These are phyloP conservation scores for Luscinia luscinia DNA, from an alignment of 2,797 vertebrate species.

Conservation along the genomic window DNA sequence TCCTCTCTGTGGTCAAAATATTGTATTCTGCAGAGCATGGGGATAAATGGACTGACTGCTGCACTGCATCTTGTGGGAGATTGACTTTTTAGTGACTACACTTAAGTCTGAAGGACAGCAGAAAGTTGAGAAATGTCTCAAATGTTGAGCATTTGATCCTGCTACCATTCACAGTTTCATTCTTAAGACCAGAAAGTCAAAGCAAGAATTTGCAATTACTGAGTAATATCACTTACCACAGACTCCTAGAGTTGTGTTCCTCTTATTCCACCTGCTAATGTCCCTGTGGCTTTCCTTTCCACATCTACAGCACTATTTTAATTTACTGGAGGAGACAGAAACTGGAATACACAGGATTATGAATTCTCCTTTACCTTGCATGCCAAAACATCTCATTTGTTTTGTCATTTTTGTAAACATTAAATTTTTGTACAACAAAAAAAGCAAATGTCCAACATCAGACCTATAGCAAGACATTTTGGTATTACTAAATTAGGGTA, in stretches of 20 bases:
- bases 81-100: not conserved
- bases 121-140: not conserved
- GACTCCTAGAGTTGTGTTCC: accelerated
- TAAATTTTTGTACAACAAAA: not conserved
- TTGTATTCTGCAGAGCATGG: not conserved
- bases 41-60: not conserved
- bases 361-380: not conserved
- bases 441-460: not conserved
- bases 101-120: not conserved
- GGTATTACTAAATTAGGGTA: not conserved
- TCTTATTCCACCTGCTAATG: not conserved
- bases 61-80: not conserved
- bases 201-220: not conserved
- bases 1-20: not conserved
- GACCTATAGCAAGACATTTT: not conserved
- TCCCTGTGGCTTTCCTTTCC: not conserved
- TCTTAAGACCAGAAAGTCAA: not conserved
- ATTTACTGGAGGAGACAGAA: not conserved
- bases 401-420: not conserved
- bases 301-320: not conserved
- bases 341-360: not conserved
- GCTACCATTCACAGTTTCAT: not conserved
- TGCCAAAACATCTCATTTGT: not conserved
- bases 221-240: not conserved
- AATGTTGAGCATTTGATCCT: not conserved